Evolutionary conservation across 2,113 vertebrate genomes (phyloP).

Genomic region (Osmerus mordax): DNA sequence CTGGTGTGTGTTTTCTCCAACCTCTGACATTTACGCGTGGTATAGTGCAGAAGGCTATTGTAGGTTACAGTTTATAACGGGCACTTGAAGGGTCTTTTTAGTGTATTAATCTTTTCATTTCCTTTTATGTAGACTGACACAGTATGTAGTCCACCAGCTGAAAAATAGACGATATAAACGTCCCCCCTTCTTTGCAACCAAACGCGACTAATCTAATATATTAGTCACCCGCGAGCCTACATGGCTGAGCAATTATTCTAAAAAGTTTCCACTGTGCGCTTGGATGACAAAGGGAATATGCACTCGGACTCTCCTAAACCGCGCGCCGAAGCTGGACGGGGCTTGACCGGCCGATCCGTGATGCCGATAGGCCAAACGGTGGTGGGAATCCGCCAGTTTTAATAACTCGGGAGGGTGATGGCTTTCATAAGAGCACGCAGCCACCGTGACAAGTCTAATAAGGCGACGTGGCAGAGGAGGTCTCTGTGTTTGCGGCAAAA

Average conservation of each 20-base stretch:
- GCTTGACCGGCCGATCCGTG: conserved; percentile 69
- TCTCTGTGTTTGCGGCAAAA: conserved; percentile 87
- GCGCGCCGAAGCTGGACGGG: conserved; percentile 55
- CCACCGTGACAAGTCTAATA: conserved; percentile 87
- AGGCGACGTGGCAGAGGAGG: conserved; percentile 84
- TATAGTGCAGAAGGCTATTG: conserved; percentile 27
- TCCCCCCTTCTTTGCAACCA: conserved; percentile 44
- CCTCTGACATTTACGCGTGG: conserved; percentile 1
- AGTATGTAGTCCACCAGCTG: conserved; percentile 50
- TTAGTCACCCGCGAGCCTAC: conserved; percentile 72
- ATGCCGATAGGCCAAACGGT: conserved; percentile 79
- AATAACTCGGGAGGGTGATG: conserved; percentile 81
- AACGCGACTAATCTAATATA: conserved; percentile 75
- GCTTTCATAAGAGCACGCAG: conserved; percentile 84
- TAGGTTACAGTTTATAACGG: conserved; percentile 38
- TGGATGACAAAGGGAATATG: conserved; percentile 72
- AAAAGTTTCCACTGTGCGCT: conserved; percentile 68
- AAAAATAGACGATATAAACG: conserved; percentile 57
- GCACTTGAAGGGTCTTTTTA: conserved; percentile 35
- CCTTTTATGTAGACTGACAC: conserved; percentile 52
- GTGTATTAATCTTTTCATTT: conserved; percentile 43
- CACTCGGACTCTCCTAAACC: conserved; percentile 49
- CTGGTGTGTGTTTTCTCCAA: conserved; percentile 10
- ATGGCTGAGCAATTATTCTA: conserved; percentile 76
- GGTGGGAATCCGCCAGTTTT: conserved; percentile 74